These are phyloP conservation scores for Apostichopus japonicus DNA, from an alignment of 35 echinoderm and acorn worm species.

Conservation along the genomic window DNA sequence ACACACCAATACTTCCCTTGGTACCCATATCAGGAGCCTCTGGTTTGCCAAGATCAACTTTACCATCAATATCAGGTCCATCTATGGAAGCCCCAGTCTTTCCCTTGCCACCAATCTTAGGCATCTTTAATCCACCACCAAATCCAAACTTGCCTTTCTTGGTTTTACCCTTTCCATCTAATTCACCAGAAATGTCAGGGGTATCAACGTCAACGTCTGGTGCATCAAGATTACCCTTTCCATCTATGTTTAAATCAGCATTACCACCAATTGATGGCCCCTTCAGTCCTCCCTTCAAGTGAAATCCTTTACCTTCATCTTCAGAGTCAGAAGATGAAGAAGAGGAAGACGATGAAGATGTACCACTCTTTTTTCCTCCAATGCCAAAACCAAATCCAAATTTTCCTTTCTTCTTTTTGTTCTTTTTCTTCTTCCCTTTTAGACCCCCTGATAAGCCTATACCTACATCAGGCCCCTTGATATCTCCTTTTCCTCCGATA, in stretches of 20 bases:
- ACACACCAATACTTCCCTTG: constrained; percentile 9
- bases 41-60: background rate
- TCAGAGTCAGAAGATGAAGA: constrained; percentile 67
- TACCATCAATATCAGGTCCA: background rate
- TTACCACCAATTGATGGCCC: constrained; percentile 36
- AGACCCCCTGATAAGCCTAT: constrained; percentile 10
- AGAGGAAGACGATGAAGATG: constrained; percentile 47
- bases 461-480: constrained; percentile 51
- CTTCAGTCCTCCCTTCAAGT: constrained; percentile 44
- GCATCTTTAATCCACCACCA: constrained; percentile 37
- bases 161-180: constrained; percentile 50
- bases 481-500: constrained; percentile 19
- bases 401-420: constrained; percentile 71
- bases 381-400: constrained; percentile 82
- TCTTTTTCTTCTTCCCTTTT: constrained; percentile 60
- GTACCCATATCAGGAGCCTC: background rate
- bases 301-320: constrained; percentile 59
- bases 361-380: constrained; percentile 64
- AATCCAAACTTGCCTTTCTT: constrained; percentile 54
- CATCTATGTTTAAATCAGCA: constrained; percentile 40
- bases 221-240: constrained; percentile 24
- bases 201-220: background rate
- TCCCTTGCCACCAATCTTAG: constrained; percentile 8
- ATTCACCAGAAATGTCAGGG: constrained; percentile 29
- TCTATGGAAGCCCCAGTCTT: background rate